These are phyloP conservation scores for Pyxicephalus adspersus DNA, from an alignment of 2,113 vertebrate genomes.

Conservation along the genomic window DNA sequence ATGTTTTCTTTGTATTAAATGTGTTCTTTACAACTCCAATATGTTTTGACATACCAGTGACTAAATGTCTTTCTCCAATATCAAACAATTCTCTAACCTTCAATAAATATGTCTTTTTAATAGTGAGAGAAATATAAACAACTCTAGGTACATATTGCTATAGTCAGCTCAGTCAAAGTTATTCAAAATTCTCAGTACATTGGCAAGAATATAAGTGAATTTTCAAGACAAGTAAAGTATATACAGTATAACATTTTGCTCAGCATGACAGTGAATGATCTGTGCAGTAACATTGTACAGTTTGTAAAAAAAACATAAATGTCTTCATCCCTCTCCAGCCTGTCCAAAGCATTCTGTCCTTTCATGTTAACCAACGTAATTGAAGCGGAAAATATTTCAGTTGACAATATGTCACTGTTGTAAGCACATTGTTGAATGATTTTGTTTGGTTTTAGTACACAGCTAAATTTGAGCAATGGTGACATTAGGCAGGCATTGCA, in stretches of 20 bases:
- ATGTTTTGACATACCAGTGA: too few species aligned
- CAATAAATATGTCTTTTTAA: too few species aligned
- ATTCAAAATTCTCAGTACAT: background rate
- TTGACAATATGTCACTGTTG: background rate
- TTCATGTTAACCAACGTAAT: background rate
- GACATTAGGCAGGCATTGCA: background rate
- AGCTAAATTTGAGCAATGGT: background rate
- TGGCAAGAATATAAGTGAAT: background rate
- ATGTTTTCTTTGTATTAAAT: too few species aligned
- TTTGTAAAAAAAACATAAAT: background rate
- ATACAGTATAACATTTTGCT: constrained; percentile 1
- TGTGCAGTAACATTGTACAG: background rate
- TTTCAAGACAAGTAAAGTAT: too few species aligned
- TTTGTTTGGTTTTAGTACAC: background rate
- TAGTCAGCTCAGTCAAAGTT: background rate
- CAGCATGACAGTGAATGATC: constrained; percentile 8
- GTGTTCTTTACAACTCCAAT: too few species aligned
- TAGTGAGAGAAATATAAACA: too few species aligned
- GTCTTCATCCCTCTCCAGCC: background rate
- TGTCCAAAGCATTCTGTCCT: background rate
- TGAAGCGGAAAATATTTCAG: constrained; percentile 4
- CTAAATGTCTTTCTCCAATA: too few species aligned
- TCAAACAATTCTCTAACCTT: too few species aligned
- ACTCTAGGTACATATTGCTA: background rate
- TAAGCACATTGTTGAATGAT: background rate